Evolutionary conservation across 2,797 vertebrate genomes (phyloP), one percentile per base, ranked within the genome.

Genomic region (Perodicticus potto): DNA sequence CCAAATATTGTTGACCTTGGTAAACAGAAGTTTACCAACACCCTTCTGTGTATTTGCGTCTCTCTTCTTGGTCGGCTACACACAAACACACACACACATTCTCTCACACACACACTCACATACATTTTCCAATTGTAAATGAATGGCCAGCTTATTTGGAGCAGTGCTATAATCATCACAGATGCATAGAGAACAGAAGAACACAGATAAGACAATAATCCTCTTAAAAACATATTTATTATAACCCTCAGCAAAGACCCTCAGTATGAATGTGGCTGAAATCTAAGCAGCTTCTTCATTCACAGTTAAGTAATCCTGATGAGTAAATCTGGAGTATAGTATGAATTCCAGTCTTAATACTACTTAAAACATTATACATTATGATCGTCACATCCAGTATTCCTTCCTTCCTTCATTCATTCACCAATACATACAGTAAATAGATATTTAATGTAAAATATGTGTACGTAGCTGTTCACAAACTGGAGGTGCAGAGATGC

Each of bases 1-100:
- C 80, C 57, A 93, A 82, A 72, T 40, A 17, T 27, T 91, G 72
- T 77, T 97, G 95, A 91, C 70, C 69, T 95, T 92, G 91, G 84
- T 96, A 85, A 87, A 34, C 22, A 87, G 55, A 69, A 86, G 69
- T 53, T 95, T 83, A 78, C 95, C 84, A 95, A 22, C 34, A 86
- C 84, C 77, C 73, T 93, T 69, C 49, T 84, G 40, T 86, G 10
- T 32, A 0, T 43, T 91, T 77, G 29, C 72, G 76, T 37, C 27
- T 59, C 34, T 61, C 27, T 12, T 65, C 34, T 40, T 29, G 53
- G 13, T 11, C 16, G 9, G 11, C 10, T 7, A 3, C n/a, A 14
- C 13, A 34, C 80, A 86, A 1, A 45, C 43, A 53, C 25, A 27
- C 2, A 25, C 25, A 4, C 67, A n/a, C n/a, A 4, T 16, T 16